Base-by-base conservation (phyloP, 2,888 invertebrate species). In the Amphiduros pacificus region DNA sequence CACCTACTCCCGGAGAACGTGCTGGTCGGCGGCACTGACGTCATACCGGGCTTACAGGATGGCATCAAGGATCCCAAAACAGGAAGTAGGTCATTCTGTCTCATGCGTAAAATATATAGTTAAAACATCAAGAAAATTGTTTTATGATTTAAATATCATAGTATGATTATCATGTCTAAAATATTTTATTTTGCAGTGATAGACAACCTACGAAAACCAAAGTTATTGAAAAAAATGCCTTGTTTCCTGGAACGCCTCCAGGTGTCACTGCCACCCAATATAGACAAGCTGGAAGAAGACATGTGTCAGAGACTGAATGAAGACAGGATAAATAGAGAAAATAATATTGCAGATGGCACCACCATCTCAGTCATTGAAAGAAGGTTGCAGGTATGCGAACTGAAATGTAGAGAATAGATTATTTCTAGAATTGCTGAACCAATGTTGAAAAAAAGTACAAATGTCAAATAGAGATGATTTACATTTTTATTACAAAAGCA, bases 241-340 rank as follows among this genome's bases (percentile, higher is more conserved):
- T 73, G 75, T 57, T 70, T 70, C 20, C 64, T 81, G n/a, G 77
- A 79, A 48, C 70, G 75, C 2, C 50, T 81, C 14, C 62, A 69
- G 2, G 64, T 81, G 22, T 72, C 71, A 3, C 68, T 81, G 49
- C 74, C 71, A 22, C 81, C 80, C 4, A 74, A 72, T 9, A 64
- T 77, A 1, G 77, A 77, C 53, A 74, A 73, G 62, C 79, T 82
- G 73, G 82, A 82, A 58, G 78, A 77, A 22, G 80, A 81, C 29
- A 62, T 82, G 29, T 78, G 78, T 67, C 71, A 73, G 6, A 63
- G 73, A 27, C 60, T 81, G 28, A 75, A 74, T 28, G 77, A 80
- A 53, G 82, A 82, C 52, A 63, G 75, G 14, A 63, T 71, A 6
- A 67, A 71, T 32, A 69, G 72, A 48, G 72, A 75, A 40, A 72